Base-by-base conservation (phyloP, 2,888 invertebrate species). In the Sisyra nigra region DNA sequence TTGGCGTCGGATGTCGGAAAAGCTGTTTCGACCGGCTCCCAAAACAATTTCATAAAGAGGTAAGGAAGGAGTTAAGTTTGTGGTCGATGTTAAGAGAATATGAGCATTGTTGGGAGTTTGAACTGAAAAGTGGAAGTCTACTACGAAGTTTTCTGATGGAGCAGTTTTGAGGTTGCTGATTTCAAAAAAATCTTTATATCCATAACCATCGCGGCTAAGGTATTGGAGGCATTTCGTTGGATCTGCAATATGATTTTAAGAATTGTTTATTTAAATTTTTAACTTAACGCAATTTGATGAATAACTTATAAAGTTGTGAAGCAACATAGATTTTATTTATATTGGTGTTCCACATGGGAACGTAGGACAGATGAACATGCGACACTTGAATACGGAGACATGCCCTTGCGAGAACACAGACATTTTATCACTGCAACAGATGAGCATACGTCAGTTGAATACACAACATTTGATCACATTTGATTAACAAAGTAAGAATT, bases 11-110 rank as follows among this genome's bases (percentile, higher is more conserved):
- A 82, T 69, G 51, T 79, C 74, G 2, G 76, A 74, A 53, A 80
- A 81, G 41, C 70, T 69, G 57, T 81, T 81, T n/a, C 65, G 67
- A 3, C 80, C 81, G 7, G 79, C 81, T 8, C 81, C 81, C 17
- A 82, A 67, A 42, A 80, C 80, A 37, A 81, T 73, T 62, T 82
- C 80, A 57, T 81, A 81, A 0, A 78, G 77, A 0, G 72, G 66
- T 52, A 74, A 76, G 1, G 46, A 51, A 2, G 53, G 47, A 1
- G 59, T 54, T 0, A 76, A 69, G 4, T 53, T 56, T 1, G 62
- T 55, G 0, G 65, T 64, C 1, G 74, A 62, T 0, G 80, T 72
- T 7, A 82, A 57, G 15, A 80, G 57, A 36, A 82, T 76, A 51
- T 81, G 81, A 0, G 80, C 81, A 55, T 82, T 77, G 55, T 74